These are phyloP conservation scores for Zonitis immaculata DNA, from an alignment of 2,888 invertebrate genomes.

Conservation along the genomic window DNA sequence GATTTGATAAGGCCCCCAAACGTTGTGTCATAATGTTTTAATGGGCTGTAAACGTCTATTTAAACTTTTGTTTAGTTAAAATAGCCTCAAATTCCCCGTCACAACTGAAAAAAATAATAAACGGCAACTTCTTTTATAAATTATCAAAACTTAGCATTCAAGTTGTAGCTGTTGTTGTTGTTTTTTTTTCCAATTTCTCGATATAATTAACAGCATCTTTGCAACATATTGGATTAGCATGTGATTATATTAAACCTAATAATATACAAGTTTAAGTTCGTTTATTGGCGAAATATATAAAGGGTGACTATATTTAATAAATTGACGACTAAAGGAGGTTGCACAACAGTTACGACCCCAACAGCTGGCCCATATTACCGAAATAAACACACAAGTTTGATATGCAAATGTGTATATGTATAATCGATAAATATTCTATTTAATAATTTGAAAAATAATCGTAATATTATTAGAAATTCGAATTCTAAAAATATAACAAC, in stretches of 20 bases:
- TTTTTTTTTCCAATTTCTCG: too few species aligned
- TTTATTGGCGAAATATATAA: constrained; percentile 24
- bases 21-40: constrained; percentile 33
- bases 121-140: too few species aligned
- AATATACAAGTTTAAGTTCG: constrained; percentile 22
- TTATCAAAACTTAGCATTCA: too few species aligned
- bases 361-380: constrained; percentile 41
- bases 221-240: constrained; percentile 31
- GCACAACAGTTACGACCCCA: constrained; percentile 39
- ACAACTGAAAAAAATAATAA: not conserved
- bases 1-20: constrained; percentile 36
- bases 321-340: constrained; percentile 38
- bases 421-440: too few species aligned
- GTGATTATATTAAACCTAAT: constrained; percentile 29
- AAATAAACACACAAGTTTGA: constrained; percentile 41
- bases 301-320: constrained; percentile 37
- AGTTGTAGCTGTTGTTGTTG: too few species aligned
- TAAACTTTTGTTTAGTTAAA: constrained; percentile 32
- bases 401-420: constrained; percentile 40
- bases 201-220: constrained; percentile 17
- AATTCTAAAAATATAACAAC: constrained; percentile 5
- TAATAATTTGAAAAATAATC: too few species aligned
- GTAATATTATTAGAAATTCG: too few species aligned
- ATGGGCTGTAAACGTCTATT: constrained; percentile 32
- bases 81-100: not conserved